Conservation (phyloP, 2,113 vertebrate genomes). For the Chamaea fasciata region DNA sequence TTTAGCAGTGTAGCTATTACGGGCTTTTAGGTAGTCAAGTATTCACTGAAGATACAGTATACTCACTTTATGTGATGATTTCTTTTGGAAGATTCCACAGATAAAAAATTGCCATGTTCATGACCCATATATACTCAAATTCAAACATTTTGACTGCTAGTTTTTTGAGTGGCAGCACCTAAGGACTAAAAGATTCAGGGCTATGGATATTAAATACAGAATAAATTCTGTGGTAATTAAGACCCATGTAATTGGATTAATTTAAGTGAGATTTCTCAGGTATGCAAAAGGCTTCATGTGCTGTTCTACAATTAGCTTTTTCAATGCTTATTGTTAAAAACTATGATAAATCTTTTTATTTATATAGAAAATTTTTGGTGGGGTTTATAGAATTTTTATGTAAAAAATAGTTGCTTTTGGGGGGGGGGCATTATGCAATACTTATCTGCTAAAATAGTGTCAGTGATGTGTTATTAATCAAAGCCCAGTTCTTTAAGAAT, state of each 20-base stretch:
- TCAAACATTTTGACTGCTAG: not conserved
- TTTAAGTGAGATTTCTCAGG: not conserved
- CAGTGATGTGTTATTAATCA: not conserved
- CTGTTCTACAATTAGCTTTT: not conserved
- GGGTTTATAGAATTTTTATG: not conserved
- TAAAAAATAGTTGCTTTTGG: not conserved
- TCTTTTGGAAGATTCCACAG: not conserved
- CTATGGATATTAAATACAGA: not conserved
- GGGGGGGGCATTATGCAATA: not conserved
- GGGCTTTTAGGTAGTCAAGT: not conserved
- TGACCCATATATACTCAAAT: not conserved
- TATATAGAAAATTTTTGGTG: not conserved
- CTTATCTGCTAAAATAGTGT: not conserved
- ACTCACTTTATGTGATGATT: not conserved
- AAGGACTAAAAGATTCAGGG: not conserved
- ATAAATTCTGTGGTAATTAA: not conserved
- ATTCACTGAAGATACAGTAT: not conserved
- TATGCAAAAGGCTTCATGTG: not conserved
- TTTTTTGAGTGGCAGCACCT: not conserved
- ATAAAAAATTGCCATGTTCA: not conserved
- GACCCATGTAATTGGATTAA: not conserved
- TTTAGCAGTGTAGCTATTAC: not conserved
- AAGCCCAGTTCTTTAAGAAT: not conserved
- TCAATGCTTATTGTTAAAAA: not conserved
- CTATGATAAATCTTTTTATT: not conserved